Evolutionary conservation across 2,113 vertebrate genomes (phyloP).

Genomic region (Lagopus leucura): DNA sequence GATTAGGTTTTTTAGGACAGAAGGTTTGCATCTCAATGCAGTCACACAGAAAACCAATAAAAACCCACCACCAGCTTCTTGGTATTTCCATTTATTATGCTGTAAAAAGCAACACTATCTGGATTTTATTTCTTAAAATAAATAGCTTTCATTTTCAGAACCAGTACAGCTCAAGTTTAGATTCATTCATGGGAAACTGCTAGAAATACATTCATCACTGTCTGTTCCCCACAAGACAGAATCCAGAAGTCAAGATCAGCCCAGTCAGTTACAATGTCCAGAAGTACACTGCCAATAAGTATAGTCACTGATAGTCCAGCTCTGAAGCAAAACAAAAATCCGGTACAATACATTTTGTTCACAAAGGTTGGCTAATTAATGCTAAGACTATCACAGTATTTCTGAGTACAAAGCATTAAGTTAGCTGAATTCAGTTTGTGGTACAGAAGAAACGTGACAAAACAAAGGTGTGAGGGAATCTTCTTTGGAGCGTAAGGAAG

Average conservation of each 20-base stretch:
- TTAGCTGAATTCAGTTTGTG: constrained; percentile 29
- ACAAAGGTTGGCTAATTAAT: constrained; percentile 49
- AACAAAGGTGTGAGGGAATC: constrained; percentile 39
- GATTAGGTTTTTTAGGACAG: background rate
- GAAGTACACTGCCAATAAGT: constrained; percentile 24
- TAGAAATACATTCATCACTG: constrained; percentile 82
- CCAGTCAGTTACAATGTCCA: constrained; percentile 57
- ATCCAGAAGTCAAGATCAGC: constrained; percentile 65
- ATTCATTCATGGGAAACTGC: constrained; percentile 75
- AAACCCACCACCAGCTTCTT: constrained; percentile 13
- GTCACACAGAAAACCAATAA: background rate
- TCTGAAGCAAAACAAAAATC: constrained; percentile 44
- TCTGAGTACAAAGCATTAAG: constrained; percentile 66
- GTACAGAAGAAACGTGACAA: constrained; percentile 56
- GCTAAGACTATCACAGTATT: constrained; percentile 55
- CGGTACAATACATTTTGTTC: constrained; percentile 47
- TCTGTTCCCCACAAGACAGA: constrained; percentile 70
- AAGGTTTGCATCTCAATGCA: background rate
- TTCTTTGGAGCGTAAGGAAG: constrained; percentile 75
- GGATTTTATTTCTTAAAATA: constrained; percentile 82
- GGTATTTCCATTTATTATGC: constrained; percentile 80
- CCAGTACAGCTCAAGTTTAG: constrained; percentile 77
- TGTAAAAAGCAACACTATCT: constrained; percentile 81
- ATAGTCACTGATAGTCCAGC: constrained; percentile 36
- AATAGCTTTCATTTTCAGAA: constrained; percentile 79